Evolutionary conservation across 1,140 invertebrate species (phyloP), one percentile per base, ranked within the genome.

Genomic region (Thalassaphorura encarpata): DNA sequence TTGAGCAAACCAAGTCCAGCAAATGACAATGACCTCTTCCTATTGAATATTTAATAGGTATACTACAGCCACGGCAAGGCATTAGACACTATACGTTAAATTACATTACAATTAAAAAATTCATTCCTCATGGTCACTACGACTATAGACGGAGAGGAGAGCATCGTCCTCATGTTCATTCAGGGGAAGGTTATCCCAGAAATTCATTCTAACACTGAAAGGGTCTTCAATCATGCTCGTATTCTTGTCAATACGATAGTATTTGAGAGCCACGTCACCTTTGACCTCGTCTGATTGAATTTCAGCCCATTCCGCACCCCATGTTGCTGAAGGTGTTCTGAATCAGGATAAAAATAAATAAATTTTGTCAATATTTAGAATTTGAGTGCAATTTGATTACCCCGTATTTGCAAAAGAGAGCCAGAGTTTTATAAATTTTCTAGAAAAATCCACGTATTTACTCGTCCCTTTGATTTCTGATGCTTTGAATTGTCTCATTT

Each of bases 161-260:
- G 39, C 8, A 31, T 64, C 57, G 26, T 62, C 54, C 6, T 58
- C 54, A 39, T 54, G 55, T 27, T 65, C 63, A 31, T 62, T 65
- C 2, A 65, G 23, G 8, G 63, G 60, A 3, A 65, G 33, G 33
- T 49, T 65, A 31, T 65, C 60, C 63, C 63, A 65, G 26, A 65
- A 65, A 26, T 39, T 56, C 52, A 60, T 52, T 39, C 60, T 31
- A 2, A 16, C 36, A 3, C 42, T 11, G 26, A 57, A 62, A 1
- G 63, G 63, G 31, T 65, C 63, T n/a, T 56, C 46, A 23, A 58
- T 33, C 13, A 58, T 45, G 26, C 29, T 16, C 13, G 49, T 31
- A 15, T 51, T 48, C 0, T 49, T 52, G 26, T 61, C 56, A 1
- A 64, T 11, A 18, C 54, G 1, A 33, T 56, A 64, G 24, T 61